Percentiles rank a stretch among this genome's conserved stretches.
These are phyloP conservation scores for Hylaeus volcanicus DNA, from an alignment of 1,140 invertebrate genomes.

Conservation along the genomic window DNA sequence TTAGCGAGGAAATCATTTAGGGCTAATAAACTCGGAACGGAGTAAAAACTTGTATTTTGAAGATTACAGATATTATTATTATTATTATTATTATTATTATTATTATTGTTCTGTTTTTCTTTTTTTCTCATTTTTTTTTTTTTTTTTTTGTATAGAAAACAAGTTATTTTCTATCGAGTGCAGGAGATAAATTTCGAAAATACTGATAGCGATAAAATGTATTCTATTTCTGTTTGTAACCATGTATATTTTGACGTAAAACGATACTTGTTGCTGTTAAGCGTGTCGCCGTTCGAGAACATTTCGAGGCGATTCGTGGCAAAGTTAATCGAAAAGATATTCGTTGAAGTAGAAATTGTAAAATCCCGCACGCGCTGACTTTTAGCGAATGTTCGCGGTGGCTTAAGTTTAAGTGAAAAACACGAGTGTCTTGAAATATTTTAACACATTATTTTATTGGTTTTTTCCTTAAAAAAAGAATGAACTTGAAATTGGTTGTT, in stretches of 20 bases:
- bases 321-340: not conserved
- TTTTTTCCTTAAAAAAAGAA: constrained; percentile 79
- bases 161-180: not conserved
- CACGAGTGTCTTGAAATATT: constrained; percentile 61
- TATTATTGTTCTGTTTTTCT: no score
- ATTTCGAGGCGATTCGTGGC: not conserved
- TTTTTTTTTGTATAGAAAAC: not conserved
- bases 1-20: not conserved
- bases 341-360: not conserved
- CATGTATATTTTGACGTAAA: not conserved
- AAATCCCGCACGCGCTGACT: not conserved
- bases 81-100: not conserved
- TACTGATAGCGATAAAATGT: not conserved
- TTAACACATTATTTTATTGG: constrained; percentile 74
- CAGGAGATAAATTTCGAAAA: not conserved
- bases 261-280: not conserved
- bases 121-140: no score
- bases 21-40: not conserved
- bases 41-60: constrained; percentile 22
- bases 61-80: constrained; percentile 10
- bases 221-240: not conserved
- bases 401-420: constrained; percentile 21
- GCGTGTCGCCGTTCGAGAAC: constrained; percentile 1
- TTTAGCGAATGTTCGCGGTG: not conserved
- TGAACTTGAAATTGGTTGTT: constrained; percentile 77